Evolutionary conservation across 2,113 vertebrate species (phyloP).

Genomic region (Syrrhaptes paradoxus): DNA sequence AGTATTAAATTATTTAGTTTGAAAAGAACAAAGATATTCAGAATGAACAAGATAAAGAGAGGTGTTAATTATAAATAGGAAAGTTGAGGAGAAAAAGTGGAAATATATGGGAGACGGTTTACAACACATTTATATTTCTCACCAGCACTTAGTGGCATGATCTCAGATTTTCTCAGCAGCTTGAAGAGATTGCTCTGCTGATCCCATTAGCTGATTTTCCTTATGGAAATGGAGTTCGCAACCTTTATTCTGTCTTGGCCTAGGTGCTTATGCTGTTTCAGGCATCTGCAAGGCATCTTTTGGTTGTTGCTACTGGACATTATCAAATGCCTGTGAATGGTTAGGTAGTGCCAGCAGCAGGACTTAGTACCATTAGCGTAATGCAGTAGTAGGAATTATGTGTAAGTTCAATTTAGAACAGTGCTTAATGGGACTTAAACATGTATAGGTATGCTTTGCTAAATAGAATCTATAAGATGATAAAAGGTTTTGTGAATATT

Average conservation of each 20-base stretch:
- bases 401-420: background rate
- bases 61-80: slow-evolving; percentile 71
- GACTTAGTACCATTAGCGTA: background rate
- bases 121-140: slow-evolving; percentile 69
- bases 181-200: background rate
- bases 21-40: slow-evolving; percentile 65
- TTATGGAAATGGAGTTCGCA: background rate
- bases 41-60: slow-evolving; percentile 70
- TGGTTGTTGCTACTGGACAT: background rate
- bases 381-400: background rate
- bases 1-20: slow-evolving; percentile 68
- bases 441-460: background rate
- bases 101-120: slow-evolving; percentile 63
- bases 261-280: background rate
- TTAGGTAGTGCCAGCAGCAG: background rate
- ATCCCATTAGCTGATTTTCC: background rate
- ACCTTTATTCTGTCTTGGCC: background rate
- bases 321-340: background rate
- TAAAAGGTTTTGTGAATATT: background rate
- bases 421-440: background rate
- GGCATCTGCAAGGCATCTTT: background rate
- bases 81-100: slow-evolving; percentile 67
- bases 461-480: background rate
- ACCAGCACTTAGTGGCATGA: slow-evolving; percentile 34
- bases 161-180: slow-evolving; percentile 9